Base-by-base conservation (phyloP, 2,888 invertebrate genomes). In the Elegia similella region DNA sequence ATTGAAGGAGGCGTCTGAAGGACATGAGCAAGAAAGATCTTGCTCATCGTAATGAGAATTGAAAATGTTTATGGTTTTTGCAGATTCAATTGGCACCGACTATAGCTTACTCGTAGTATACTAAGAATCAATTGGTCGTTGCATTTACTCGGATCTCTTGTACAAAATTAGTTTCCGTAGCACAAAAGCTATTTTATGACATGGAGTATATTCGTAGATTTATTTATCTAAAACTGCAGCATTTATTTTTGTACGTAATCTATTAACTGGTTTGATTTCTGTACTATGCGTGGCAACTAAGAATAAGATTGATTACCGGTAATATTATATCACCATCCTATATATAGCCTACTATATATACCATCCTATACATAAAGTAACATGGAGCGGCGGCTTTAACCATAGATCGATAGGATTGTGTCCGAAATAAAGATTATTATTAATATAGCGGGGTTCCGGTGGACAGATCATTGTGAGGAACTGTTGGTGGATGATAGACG, bases 81-180 rank as follows among this genome's bases (percentile, higher is more conserved):
- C 50, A 34, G 50, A 50, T 50, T 50, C 50, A 17, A 17, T 34
- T 12, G 50, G 34, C 34, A 34, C 15, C 7, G 32, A 32, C 12
- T 10, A 12, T 12, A 50, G 29, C 30, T 48, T 48, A 30, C 2
- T 30, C 52, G 48, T 29, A 56, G 42, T 56, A 57, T 52, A 47
- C 38, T 38, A 12, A 8, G 44, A 23, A 54, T 52, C n/a, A 32
- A 38, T 56, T 6, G 54, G 42, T 55, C 52, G 60, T 64, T 55
- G 62, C 60, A 60, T 62, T 64, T 62, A 60, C 42, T 42, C 16
- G 54, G 63, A 63, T 64, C 61, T 64, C 63, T 59, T 34, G 30
- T 54, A 23, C 34, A 38, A 58, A 42, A 48, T 52, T 47, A 42
- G 29, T 42, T 47, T 57, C 12, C 47, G 46, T 57, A 53, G 52